Evolutionary conservation across 2,888 invertebrate species (phyloP).

Genomic region (Phorcus lineatus): DNA sequence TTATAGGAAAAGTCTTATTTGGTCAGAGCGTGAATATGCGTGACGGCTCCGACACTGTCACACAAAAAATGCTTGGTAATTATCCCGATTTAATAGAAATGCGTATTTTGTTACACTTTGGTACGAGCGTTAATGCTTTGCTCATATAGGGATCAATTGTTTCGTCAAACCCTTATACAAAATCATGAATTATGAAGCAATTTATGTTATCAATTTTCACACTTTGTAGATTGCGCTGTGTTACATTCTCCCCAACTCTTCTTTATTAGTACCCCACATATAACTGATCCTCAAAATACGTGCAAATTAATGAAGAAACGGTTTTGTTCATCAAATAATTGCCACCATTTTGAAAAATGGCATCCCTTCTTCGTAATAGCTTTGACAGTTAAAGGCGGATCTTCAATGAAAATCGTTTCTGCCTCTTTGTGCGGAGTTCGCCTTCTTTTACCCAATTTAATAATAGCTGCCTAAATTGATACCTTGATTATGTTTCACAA

Average conservation of each 20-base stretch:
- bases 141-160: not conserved
- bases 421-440: not conserved
- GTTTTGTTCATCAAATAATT: not conserved
- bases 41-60: not conserved
- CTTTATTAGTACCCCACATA: not conserved
- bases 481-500: not conserved
- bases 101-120: slow-evolving; percentile 3
- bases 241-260: not conserved
- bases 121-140: not conserved
- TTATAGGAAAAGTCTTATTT: slow-evolving; percentile 13
- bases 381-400: not conserved
- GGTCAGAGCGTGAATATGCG: not conserved
- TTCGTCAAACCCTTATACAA: not conserved
- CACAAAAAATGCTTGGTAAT: slow-evolving; percentile 1
- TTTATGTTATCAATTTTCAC: slow-evolving; percentile 8
- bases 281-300: not conserved
- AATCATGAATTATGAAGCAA: slow-evolving; percentile 9
- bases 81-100: slow-evolving; percentile 7
- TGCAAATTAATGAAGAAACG: not conserved
- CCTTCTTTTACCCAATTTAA: not conserved
- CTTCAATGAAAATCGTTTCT: not conserved
- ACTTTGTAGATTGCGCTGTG: not conserved
- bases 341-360: not conserved
- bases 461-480: not conserved
- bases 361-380: too few species aligned